Percentiles rank a stretch among this genome's conserved stretches.
These are phyloP conservation scores for Odontocerum albicorne DNA, from an alignment of 2,888 invertebrate genomes.

Conservation along the genomic window DNA sequence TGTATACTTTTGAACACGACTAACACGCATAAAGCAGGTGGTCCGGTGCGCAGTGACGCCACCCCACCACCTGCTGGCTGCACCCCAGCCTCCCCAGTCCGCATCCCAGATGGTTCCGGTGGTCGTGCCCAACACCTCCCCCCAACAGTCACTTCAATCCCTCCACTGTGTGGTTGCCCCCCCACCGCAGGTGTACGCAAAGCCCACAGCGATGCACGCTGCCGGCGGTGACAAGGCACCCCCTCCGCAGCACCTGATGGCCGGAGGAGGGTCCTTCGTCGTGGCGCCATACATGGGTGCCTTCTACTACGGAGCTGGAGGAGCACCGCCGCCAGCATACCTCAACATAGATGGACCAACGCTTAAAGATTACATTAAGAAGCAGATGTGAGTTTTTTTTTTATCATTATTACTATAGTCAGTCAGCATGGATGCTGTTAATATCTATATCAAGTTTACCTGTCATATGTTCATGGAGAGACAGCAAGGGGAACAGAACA, in stretches of 20 bases:
- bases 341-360: conserved; percentile 62
- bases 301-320: conserved; percentile 54
- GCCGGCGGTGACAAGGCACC: conserved; percentile 5
- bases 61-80: too few species aligned
- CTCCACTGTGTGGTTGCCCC: conserved; percentile 11
- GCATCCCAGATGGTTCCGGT: too few species aligned
- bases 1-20: too few species aligned
- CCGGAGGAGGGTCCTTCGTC: conserved; percentile 38
- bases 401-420: too few species aligned
- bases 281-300: conserved; percentile 38
- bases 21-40: too few species aligned
- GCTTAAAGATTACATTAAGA: conserved; percentile 81
- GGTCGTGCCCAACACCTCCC: too few species aligned
- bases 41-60: too few species aligned
- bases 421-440: too few species aligned
- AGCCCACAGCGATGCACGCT: neutral
- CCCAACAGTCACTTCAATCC: conserved; percentile 24
- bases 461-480: too few species aligned
- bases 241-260: conserved; percentile 46
- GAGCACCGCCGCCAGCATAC: conserved; percentile 50
- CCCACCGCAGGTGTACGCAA: conserved; percentile 37
- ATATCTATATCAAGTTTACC: too few species aligned
- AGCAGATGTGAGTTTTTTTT: conserved; percentile 78
- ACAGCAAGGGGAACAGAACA: too few species aligned
- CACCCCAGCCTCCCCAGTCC: neutral